Conservation (phyloP, 2,113 vertebrate species). For the Myxocyprinus asiaticus region DNA sequence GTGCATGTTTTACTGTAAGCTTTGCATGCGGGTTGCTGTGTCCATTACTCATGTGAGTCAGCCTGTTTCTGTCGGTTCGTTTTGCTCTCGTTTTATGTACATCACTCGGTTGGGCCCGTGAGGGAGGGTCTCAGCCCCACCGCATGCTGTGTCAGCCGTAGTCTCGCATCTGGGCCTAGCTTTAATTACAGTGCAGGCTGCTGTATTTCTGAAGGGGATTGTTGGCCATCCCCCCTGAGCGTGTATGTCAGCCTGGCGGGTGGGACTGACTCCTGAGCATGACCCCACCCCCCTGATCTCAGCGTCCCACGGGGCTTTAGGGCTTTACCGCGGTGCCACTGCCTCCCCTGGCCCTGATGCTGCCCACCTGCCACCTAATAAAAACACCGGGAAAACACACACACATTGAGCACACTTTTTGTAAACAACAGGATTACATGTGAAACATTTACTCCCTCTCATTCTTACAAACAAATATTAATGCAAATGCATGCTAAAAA, state of each 20-base stretch:
- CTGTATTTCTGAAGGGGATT: conserved; percentile 45
- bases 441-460: too few species aligned
- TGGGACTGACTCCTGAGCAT: conserved; percentile 32
- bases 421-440: too few species aligned
- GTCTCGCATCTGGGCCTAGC: conserved; percentile 66
- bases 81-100: conserved; percentile 37
- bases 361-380: conserved; percentile 83
- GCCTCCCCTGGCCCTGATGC: conserved; percentile 79
- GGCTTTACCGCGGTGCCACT: conserved; percentile 78
- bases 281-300: conserved; percentile 41
- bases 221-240: conserved; percentile 27
- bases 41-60: conserved; percentile 29
- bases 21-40: neutral
- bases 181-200: conserved; percentile 73
- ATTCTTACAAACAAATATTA: too few species aligned
- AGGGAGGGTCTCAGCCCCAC: conserved; percentile 65
- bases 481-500: too few species aligned
- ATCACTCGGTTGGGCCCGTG: conserved; percentile 60
- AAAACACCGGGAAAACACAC: conserved; percentile 55
- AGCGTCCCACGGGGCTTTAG: conserved; percentile 4
- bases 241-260: conserved; percentile 50
- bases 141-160: conserved; percentile 67
- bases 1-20: neutral
- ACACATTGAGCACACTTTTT: neutral
- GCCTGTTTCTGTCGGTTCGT: conserved; percentile 37